Base-by-base conservation (phyloP, 2,888 invertebrate species). In the Drosophila prolongata region DNA sequence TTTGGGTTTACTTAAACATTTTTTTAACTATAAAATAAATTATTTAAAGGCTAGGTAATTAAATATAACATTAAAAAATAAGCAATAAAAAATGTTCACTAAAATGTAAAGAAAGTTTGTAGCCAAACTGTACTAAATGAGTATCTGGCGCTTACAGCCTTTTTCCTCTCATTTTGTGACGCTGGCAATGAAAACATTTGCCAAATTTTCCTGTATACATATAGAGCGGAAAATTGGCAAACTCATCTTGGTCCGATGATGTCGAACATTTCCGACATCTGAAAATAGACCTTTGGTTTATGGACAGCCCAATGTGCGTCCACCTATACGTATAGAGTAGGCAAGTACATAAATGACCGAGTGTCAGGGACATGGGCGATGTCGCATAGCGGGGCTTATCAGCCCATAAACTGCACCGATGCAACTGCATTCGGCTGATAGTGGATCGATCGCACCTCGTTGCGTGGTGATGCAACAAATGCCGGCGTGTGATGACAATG, bases 211-310 rank as follows among this genome's bases (percentile, higher is more conserved):
- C 30, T 40, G 35, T 57, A 50, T 44, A 34, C 37, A 44, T 16
- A 13, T 6, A 19, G 24, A 30, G 46, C 24, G 16, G 35, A 16
- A 58, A 58, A 53, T 58, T 73, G 57, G 74, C 65, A 58, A 47
- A 74, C 56, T 65, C 74, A 73, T 65, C 47, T 34, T 50, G 16
- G 53, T 13, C 57, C 43, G 61, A 61, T 61, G 42, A 68, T 27
- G 57, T n/a, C 10, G 42, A 35, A 42, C 54, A 75, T 75, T 74
- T 74, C 68, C 74, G 54, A 62, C 42, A 52, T 37, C 75, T 55
- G 58, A 50, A 74, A 75, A 68, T 74, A 74, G 61, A 50, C 13
- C 14, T 19, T 37, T 66, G 66, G 19, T 44, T 40, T 66, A 42
- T 59, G 69, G 50, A 54, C 49, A 27, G 50, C 37, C 30, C 34